Evolutionary conservation across 2,797 vertebrate species (phyloP).

Genomic region (Ctenosaura bakeri): DNA sequence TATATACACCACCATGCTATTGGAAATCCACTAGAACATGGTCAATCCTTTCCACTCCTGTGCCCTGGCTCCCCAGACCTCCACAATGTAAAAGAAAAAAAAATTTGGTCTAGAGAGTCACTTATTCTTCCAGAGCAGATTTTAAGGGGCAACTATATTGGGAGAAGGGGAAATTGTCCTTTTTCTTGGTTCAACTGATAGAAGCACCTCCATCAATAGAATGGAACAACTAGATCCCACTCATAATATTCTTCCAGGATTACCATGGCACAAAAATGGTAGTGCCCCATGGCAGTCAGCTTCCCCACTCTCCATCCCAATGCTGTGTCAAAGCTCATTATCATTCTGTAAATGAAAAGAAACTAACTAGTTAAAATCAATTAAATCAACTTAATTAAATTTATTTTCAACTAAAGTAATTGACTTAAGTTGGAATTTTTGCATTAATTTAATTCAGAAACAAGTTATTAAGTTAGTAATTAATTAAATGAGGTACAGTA

Average conservation of each 20-base stretch:
- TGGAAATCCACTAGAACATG: background rate
- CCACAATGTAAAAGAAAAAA: background rate
- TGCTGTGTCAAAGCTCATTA: background rate
- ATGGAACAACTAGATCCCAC: background rate
- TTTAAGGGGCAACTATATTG: background rate
- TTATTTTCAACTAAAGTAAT: too few species aligned
- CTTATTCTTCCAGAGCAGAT: background rate
- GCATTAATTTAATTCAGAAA: too few species aligned
- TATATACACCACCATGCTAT: background rate
- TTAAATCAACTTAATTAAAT: too few species aligned
- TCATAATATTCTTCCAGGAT: background rate
- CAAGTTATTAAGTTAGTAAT: too few species aligned
- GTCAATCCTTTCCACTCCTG: background rate
- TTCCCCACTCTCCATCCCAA: background rate
- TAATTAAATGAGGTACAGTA: too few species aligned
- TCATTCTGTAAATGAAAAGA: too few species aligned
- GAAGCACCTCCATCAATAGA: background rate
- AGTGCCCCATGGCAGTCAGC: background rate
- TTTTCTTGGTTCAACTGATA: background rate
- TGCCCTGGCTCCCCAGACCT: background rate
- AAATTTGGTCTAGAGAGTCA: background rate
- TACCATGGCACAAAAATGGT: background rate
- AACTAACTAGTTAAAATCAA: too few species aligned
- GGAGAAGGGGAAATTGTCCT: background rate
- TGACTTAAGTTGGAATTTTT: too few species aligned